Percentiles rank a stretch among this genome's conserved stretches.
Conservation (phyloP, 23 tunicate genomes). For the Clavelina lepadiformis region DNA sequence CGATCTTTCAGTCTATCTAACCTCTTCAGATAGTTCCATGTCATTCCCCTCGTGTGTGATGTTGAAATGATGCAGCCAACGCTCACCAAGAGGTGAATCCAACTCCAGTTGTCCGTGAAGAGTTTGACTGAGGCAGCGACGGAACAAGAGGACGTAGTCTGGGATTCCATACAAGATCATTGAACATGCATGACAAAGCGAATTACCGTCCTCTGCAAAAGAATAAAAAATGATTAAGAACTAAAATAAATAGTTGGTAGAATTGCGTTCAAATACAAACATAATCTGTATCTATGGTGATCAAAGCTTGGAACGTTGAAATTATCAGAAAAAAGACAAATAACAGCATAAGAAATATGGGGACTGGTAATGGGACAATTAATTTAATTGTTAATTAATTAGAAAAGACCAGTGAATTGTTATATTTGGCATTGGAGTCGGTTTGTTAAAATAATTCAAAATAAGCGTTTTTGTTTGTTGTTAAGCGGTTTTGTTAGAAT, state of each 20-base stretch:
- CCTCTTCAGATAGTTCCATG: background rate
- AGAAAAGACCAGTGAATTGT: too few species aligned
- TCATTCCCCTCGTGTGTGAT: background rate
- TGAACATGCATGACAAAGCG: conserved; percentile 20
- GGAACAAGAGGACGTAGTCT: conserved; percentile 7
- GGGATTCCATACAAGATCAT: conserved; percentile 12
- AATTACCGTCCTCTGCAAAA: conserved; percentile 21
- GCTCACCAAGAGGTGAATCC: background rate
- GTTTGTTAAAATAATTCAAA: too few species aligned
- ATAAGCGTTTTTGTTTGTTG: background rate
- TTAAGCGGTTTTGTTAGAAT: background rate
- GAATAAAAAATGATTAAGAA: background rate
- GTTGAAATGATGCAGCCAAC: background rate
- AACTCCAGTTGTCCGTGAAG: background rate
- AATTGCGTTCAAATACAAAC: background rate
- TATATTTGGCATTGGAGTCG: too few species aligned
- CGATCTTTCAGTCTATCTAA: background rate
- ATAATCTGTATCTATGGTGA: too few species aligned
- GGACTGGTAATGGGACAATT: too few species aligned
- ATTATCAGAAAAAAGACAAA: too few species aligned
- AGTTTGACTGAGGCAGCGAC: conserved; percentile 2
- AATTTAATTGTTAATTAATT: too few species aligned
- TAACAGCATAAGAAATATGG: too few species aligned
- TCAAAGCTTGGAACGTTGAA: too few species aligned
- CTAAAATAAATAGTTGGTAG: background rate